A percentile compares a stretch with the other conserved stretches of the same genome.
These are phyloP conservation scores for Leptinotarsa texana DNA, from an alignment of 1,140 invertebrate species.

Conservation along the genomic window DNA sequence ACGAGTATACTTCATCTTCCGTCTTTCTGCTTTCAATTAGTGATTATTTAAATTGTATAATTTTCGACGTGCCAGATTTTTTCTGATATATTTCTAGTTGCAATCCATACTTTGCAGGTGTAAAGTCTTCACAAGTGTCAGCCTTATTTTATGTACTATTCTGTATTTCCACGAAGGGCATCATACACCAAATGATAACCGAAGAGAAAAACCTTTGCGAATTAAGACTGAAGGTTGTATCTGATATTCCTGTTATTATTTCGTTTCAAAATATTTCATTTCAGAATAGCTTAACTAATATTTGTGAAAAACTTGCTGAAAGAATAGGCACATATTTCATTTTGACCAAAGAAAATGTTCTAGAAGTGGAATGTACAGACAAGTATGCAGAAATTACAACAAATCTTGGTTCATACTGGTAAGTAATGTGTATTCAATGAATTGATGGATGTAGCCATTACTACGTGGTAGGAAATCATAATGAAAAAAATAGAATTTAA, in stretches of 20 bases:
- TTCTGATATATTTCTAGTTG: too few species aligned
- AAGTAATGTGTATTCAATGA: neutral
- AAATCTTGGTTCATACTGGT: neutral
- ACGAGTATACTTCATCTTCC: too few species aligned
- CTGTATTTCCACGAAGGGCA: conserved; percentile 29
- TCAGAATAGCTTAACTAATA: conserved; percentile 7
- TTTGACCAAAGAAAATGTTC: conserved; percentile 16
- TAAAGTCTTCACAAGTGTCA: conserved; percentile 13
- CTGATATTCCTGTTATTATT: neutral
- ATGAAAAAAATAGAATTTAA: too few species aligned
- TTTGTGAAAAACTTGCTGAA: conserved; percentile 26
- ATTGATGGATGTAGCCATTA: too few species aligned
- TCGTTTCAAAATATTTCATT: neutral
- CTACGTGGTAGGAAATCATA: too few species aligned
- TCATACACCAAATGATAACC: conserved; percentile 18
- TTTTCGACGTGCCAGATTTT: too few species aligned
- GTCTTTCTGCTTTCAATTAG: too few species aligned
- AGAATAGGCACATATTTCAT: neutral
- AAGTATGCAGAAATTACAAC: neutral
- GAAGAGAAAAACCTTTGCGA: conserved; percentile 6
- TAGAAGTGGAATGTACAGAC: conserved; percentile 10
- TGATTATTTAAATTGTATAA: too few species aligned
- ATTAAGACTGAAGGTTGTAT: conserved; percentile 10
- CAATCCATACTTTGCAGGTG: neutral
- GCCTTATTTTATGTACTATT: conserved; percentile 27